These are phyloP conservation scores for Mylabris sibirica DNA, from an alignment of 2,888 invertebrate species.

Conservation along the genomic window DNA sequence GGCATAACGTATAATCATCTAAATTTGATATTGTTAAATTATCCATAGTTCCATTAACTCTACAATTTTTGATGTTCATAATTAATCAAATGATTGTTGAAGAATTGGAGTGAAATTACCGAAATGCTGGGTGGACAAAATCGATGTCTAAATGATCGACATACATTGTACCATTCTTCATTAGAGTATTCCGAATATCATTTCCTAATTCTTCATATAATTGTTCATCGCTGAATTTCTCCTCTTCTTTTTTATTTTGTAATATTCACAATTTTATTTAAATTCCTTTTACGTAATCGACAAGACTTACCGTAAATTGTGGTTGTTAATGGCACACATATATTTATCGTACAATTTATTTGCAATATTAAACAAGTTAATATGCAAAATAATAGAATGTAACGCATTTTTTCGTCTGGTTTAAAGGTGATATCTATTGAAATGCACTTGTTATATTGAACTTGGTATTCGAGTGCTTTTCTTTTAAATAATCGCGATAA, in stretches of 20 bases:
- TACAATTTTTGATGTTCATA: conserved; percentile 19
- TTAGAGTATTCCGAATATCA: not conserved
- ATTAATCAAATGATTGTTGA: too few relatives aligned
- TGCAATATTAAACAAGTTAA: not conserved
- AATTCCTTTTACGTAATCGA: too few relatives aligned
- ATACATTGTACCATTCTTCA: conserved; percentile 9
- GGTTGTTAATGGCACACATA: not conserved
- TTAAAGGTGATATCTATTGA: not conserved
- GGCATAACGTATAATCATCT: conserved; percentile 19
- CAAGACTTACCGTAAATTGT: not conserved
- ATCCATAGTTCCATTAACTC: conserved; percentile 30
- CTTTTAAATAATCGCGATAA: not conserved
- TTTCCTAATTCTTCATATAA: not conserved
- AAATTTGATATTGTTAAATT: conserved; percentile 30
- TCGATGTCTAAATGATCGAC: conserved; percentile 20
- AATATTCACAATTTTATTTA: not conserved
- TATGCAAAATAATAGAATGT: not conserved
- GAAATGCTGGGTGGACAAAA: conserved; percentile 23
- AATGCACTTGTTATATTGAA: not conserved
- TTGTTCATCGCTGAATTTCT: not conserved
- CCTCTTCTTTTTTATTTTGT: not conserved
- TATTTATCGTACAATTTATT: not conserved
- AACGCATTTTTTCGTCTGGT: not conserved
- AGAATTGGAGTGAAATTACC: conserved; percentile 11
- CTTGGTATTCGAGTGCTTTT: not conserved